A percentile compares a stretch with the other conserved stretches of the same genome.
These are phyloP conservation scores for Pandemis cinnamomeana DNA, from an alignment of 2,888 invertebrate genomes.

Conservation along the genomic window DNA sequence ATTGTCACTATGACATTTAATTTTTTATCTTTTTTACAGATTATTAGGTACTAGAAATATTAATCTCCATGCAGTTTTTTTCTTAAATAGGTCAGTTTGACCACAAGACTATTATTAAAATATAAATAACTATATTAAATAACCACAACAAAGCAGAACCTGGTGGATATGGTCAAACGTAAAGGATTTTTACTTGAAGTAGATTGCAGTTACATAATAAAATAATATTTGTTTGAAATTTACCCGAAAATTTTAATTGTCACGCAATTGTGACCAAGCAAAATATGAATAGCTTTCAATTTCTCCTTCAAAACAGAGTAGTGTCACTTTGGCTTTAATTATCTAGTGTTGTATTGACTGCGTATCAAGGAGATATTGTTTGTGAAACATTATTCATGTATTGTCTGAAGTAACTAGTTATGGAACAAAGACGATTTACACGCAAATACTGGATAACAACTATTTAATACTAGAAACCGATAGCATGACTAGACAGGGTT, in stretches of 20 bases:
- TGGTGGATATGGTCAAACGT: background rate
- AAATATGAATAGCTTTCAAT: background rate
- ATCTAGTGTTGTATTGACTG: background rate
- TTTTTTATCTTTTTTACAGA: constrained; percentile 20
- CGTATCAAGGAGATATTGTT: constrained; percentile 1
- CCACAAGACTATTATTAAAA: background rate
- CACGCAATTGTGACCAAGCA: background rate
- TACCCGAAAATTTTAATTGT: background rate
- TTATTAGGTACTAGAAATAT: background rate
- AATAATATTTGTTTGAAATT: background rate
- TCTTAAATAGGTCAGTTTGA: background rate
- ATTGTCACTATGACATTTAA: constrained; percentile 35
- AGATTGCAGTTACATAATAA: background rate
- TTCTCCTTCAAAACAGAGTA: background rate
- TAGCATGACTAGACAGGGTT: background rate
- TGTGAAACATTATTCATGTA: constrained; percentile 4
- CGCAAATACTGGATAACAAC: constrained; percentile 7
- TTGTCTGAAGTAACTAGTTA: background rate
- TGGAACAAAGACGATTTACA: background rate
- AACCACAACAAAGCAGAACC: background rate
- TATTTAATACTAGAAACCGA: background rate
- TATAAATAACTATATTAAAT: background rate
- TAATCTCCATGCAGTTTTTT: background rate
- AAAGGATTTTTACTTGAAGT: background rate
- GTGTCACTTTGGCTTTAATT: background rate